Conservation (phyloP, 2,113 vertebrate species). For the Sinocyclocheilus anophthalmus region DNA sequence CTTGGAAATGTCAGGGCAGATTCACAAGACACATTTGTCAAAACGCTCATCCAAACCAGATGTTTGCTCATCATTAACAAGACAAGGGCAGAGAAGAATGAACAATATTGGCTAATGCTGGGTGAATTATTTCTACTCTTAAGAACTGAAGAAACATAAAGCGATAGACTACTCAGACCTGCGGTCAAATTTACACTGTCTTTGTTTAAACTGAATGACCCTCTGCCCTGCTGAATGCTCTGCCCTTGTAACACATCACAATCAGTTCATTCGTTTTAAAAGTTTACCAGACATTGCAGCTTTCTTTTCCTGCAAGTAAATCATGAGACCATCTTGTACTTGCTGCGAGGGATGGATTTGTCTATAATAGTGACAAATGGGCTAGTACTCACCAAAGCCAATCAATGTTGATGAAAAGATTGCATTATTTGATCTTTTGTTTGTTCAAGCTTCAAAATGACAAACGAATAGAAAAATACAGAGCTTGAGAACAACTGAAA, state of each 20-base stretch:
- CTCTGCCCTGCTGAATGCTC: background rate
- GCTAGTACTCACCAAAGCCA: background rate
- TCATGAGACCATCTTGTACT: background rate
- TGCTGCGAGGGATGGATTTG: background rate
- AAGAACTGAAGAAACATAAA: background rate
- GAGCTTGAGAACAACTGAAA: background rate
- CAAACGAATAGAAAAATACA: background rate
- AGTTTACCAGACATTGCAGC: background rate
- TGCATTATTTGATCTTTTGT: background rate
- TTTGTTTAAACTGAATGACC: constrained; percentile 18
- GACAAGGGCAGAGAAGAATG: background rate
- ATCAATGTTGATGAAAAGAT: background rate
- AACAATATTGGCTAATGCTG: constrained; percentile 31
- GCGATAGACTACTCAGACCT: background rate
- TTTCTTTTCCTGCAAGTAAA: background rate
- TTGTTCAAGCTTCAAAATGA: background rate
- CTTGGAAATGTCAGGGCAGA: constrained; percentile 38
- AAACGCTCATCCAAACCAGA: constrained; percentile 45
- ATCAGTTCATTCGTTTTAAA: background rate
- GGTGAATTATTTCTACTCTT: constrained; percentile 1
- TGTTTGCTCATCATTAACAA: constrained; percentile 48
- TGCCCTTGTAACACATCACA: background rate
- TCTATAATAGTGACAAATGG: background rate
- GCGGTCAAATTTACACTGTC: background rate
- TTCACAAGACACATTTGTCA: constrained; percentile 30